These are phyloP conservation scores for Aplocera efformata DNA, from an alignment of 2,888 invertebrate genomes.

Conservation along the genomic window DNA sequence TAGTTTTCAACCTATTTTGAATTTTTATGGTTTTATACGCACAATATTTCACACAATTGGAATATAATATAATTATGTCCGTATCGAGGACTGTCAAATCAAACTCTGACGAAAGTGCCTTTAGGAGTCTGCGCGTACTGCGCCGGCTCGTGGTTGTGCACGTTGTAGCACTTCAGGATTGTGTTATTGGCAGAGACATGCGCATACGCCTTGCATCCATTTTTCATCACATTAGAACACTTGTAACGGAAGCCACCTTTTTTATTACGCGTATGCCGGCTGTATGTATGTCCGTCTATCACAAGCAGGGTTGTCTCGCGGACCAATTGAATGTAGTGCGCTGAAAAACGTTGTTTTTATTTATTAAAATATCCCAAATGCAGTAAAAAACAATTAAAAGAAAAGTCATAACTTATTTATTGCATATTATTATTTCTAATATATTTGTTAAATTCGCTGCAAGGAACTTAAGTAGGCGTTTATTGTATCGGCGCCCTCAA, in stretches of 20 bases:
- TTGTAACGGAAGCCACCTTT: conserved; percentile 34
- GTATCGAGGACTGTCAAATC: too few relatives aligned
- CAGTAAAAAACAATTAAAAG: too few relatives aligned
- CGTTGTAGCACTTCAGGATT: conserved; percentile 11
- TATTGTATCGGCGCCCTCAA: too few relatives aligned
- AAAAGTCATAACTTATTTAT: too few relatives aligned
- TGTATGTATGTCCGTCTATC: conserved; percentile 33
- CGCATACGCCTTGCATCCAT: conserved; percentile 33
- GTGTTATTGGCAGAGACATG: conserved; percentile 22
- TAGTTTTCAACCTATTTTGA: too few relatives aligned
- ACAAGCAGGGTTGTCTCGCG: conserved; percentile 28
- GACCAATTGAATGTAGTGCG: conserved; percentile 18
- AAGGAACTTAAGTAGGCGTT: too few relatives aligned
- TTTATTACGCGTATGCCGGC: conserved; percentile 19
- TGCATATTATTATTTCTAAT: too few relatives aligned
- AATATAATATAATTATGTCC: too few relatives aligned
- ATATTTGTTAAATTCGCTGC: too few relatives aligned
- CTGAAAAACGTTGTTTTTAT: conserved; percentile 22
- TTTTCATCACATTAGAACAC: conserved; percentile 33
- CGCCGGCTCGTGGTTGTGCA: conserved; percentile 29
- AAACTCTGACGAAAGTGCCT: conserved; percentile 17
- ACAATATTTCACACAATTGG: too few relatives aligned
- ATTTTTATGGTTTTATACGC: too few relatives aligned
- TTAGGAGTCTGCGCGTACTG: conserved; percentile 10
- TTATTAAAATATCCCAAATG: not conserved